These are phyloP conservation scores for Orthosia gothica DNA, from an alignment of 2,888 invertebrate genomes.

Conservation along the genomic window DNA sequence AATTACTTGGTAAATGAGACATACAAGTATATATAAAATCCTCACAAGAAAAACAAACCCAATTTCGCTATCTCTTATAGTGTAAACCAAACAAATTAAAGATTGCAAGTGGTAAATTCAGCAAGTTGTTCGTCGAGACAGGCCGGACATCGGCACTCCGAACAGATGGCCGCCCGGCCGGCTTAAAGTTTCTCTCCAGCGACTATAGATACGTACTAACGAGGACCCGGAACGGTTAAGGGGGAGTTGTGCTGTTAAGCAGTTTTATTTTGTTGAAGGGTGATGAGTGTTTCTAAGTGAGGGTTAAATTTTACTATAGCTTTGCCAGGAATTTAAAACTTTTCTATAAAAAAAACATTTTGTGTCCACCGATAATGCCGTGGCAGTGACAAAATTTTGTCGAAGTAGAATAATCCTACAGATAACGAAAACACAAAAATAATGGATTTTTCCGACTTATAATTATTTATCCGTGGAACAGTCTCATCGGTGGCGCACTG, in stretches of 20 bases:
- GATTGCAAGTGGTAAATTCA: slow-evolving; percentile 69
- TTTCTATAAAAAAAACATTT: too few relatives aligned
- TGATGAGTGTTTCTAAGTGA: not conserved
- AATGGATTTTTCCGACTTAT: too few relatives aligned
- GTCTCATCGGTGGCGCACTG: too few relatives aligned
- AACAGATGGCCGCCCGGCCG: slow-evolving; percentile 69
- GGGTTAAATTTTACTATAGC: not conserved
- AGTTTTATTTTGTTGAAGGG: slow-evolving; percentile 33
- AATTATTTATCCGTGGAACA: too few relatives aligned
- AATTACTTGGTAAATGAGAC: too few relatives aligned
- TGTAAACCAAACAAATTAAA: slow-evolving; percentile 56
- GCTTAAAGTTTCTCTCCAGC: slow-evolving; percentile 62
- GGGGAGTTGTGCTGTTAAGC: slow-evolving; percentile 21
- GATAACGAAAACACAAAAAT: too few relatives aligned
- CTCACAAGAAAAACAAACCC: not conserved
- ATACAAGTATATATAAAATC: too few relatives aligned
- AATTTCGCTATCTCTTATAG: not conserved
- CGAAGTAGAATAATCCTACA: too few relatives aligned
- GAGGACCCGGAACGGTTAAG: slow-evolving; percentile 28
- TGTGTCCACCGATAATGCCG: too few relatives aligned
- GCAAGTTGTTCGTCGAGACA: slow-evolving; percentile 64
- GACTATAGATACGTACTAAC: slow-evolving; percentile 57
- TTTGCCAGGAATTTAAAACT: too few relatives aligned
- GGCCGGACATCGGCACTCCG: slow-evolving; percentile 62
- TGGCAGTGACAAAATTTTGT: too few relatives aligned